A percentile compares a stretch with the other conserved stretches of the same genome.
phyloP scores from a whole-genome alignment of 2,888 invertebrate species.

The Eupithecia subumbrata region DNA sequence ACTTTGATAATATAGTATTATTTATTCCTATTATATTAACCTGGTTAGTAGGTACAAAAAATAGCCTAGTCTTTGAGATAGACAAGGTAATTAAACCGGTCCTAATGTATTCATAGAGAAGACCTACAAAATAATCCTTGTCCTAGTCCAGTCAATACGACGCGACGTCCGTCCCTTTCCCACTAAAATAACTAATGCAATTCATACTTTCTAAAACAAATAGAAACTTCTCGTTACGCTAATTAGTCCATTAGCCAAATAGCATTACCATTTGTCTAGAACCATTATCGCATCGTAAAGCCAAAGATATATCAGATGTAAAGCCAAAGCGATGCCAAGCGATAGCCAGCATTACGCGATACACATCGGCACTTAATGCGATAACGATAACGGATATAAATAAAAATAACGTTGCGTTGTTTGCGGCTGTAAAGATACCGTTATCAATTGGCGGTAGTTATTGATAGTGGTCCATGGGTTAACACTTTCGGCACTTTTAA shows the following conservation, averaged over 20 bases:
- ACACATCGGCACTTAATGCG: conserved; percentile 74
- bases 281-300: conserved; percentile 53
- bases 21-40: too few species aligned
- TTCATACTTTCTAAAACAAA: neutral
- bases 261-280: neutral
- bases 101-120: neutral
- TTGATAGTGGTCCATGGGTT: conserved; percentile 44
- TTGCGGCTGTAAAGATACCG: conserved; percentile 71
- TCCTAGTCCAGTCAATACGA: neutral
- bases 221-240: neutral
- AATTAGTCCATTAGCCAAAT: neutral
- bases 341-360: conserved; percentile 70
- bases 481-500: conserved; percentile 3
- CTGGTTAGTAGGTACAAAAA: neutral
- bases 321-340: conserved; percentile 71
- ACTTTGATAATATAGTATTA: too few species aligned
- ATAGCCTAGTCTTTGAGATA: neutral
- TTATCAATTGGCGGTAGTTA: conserved; percentile 56
- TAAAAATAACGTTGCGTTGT: conserved; percentile 74
- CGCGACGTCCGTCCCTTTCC: neutral
- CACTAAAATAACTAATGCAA: neutral
- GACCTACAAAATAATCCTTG: neutral
- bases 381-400: conserved; percentile 72
- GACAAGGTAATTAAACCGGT: neutral
- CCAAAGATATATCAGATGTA: conserved; percentile 61